Conservation (phyloP, 2,113 vertebrate species). For the Peromyscus californicus region DNA sequence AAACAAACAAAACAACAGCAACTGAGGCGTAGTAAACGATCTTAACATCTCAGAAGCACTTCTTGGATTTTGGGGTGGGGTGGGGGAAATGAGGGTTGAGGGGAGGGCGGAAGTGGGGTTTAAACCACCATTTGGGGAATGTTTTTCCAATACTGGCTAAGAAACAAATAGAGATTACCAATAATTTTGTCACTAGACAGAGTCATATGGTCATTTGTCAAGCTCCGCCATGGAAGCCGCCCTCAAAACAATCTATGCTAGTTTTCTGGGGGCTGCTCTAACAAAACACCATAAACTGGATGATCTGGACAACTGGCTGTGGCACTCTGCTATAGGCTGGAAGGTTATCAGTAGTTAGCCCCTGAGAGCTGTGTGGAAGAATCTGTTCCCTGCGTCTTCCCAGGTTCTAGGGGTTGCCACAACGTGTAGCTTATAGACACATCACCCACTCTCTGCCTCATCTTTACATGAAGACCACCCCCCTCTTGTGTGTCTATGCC, state of each 20-base stretch:
- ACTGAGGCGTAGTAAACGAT: background rate
- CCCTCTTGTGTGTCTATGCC: background rate
- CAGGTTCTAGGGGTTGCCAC: background rate
- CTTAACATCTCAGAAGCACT: background rate
- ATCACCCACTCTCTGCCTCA: background rate
- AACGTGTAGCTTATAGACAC: background rate
- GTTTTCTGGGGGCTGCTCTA: background rate
- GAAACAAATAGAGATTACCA: background rate
- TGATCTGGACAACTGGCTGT: background rate
- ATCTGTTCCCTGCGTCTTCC: background rate
- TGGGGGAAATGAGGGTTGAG: fast-evolving
- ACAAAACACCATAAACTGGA: background rate
- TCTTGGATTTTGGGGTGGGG: background rate
- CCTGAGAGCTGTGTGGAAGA: background rate
- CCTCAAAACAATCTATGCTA: background rate
- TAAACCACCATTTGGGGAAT: background rate
- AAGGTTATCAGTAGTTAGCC: background rate
- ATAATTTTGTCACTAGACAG: background rate
- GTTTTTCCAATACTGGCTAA: slow-evolving; percentile 8
- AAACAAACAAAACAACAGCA: background rate
- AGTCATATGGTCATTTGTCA: background rate
- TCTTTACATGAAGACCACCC: background rate
- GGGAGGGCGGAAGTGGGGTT: background rate
- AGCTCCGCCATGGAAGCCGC: background rate
- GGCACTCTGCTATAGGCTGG: background rate